These are phyloP conservation scores for Hyperoodon ampullatus DNA, from an alignment of 2,113 vertebrate genomes.

Conservation along the genomic window DNA sequence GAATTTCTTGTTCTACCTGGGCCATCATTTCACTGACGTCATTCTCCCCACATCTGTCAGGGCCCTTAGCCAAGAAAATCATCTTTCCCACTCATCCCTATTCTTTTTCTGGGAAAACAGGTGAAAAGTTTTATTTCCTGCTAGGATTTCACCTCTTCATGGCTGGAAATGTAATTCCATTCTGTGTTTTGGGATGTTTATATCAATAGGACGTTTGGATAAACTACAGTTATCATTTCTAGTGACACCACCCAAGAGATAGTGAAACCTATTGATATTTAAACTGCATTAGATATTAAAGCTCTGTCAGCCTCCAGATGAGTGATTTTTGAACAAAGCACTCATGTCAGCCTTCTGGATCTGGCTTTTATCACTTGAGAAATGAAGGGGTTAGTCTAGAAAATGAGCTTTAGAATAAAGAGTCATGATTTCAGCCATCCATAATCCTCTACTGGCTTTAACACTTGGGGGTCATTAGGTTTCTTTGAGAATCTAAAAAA, in stretches of 20 bases:
- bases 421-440: not conserved
- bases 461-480: not conserved
- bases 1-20: not conserved
- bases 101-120: not conserved
- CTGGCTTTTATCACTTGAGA: constrained; percentile 45
- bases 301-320: not conserved
- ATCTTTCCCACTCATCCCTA: too few relatives aligned
- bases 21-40: not conserved
- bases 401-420: not conserved
- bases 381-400: constrained; percentile 16
- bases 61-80: not conserved
- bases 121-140: not conserved
- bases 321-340: constrained; percentile 15
- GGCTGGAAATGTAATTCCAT: not conserved
- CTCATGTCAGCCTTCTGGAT: not conserved
- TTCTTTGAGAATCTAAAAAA: constrained; percentile 19
- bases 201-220: not conserved
- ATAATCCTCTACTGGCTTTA: not conserved
- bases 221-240: not conserved
- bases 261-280: not conserved
- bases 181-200: not conserved
- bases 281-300: not conserved
- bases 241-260: not conserved
- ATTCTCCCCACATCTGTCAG: not conserved
- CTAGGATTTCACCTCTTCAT: not conserved